phyloP scores from a whole-genome alignment of 2,113 vertebrate genomes.

The Murina feae region DNA sequence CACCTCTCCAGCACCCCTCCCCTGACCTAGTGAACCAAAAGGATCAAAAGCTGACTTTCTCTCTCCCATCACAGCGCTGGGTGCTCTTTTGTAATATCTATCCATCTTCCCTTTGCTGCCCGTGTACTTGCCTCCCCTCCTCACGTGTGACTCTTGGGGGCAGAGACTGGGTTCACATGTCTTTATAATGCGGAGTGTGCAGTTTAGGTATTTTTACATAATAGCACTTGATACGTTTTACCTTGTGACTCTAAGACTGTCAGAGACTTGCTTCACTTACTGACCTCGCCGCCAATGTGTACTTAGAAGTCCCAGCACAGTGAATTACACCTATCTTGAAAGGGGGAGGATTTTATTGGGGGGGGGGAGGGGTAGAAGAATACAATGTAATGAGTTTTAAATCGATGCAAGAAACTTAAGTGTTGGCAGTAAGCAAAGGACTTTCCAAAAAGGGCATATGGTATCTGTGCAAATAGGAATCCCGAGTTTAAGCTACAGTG shows the following conservation, averaged over 20 bases:
- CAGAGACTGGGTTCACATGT: not conserved
- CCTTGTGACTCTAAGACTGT: not conserved
- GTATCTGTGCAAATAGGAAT: not conserved
- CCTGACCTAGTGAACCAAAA: not conserved
- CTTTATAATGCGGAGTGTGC: not conserved
- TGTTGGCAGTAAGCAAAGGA: not conserved
- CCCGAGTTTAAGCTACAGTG: not conserved
- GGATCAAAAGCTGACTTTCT: not conserved
- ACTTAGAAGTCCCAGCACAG: not conserved
- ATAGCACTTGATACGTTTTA: not conserved
- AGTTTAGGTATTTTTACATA: not conserved
- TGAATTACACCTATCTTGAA: slow-evolving; percentile 4
- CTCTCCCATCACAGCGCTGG: not conserved
- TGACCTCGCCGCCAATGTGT: not conserved
- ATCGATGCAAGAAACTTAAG: not conserved
- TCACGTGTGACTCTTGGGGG: not conserved
- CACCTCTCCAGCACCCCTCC: not conserved
- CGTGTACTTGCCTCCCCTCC: not conserved
- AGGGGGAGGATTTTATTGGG: not conserved
- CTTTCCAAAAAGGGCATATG: not conserved
- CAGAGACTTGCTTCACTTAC: not conserved
- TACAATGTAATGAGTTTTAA: not conserved
- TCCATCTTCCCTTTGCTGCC: not conserved
- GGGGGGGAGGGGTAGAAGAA: not conserved
- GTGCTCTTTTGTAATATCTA: not conserved